Base-by-base conservation (phyloP, 2,888 invertebrate genomes). In the Molanna angustata region DNA sequence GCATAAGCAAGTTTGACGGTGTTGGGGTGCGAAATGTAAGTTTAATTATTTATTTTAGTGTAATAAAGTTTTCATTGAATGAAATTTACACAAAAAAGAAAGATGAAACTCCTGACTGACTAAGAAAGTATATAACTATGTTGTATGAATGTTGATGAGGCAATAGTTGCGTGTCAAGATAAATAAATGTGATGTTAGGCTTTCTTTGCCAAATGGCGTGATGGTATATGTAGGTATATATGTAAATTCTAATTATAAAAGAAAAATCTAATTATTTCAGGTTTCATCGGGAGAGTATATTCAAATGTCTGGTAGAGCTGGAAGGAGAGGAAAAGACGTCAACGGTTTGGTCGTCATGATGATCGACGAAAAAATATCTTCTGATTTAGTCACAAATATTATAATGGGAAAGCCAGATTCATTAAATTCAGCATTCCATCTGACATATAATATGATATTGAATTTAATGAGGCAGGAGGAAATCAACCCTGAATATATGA, bases 231-330 rank as follows among this genome's bases (percentile, higher is more conserved):
- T n/a, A n/a, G n/a, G n/a, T n/a, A n/a, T n/a, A n/a, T n/a, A n/a
- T n/a, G n/a, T n/a, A n/a, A n/a, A n/a, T n/a, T n/a, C n/a, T n/a
- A n/a, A n/a, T n/a, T n/a, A n/a, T n/a, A n/a, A n/a, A n/a, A n/a
- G n/a, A n/a, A n/a, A n/a, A n/a, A n/a, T n/a, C n/a, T 13, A 4
- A 3, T n/a, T 1, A 41, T 62, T 67, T 7, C 62, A 85, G 82
- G 80, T 94, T 54, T 88, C 94, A 0, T 97, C 97, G 1, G 99
- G 99, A 4, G 99, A 99, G 73, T 99, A 99, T 67, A 98, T 99
- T 61, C 99, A 99, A 73, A 99, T 99, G 99, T 94, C 97, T 9
- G 99, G 99, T 0, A 83, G 99, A 59, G 99, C 99, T 0, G 99
- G 99, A 2, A 84, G 99, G 51, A 84, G 99, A 69, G 98, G 99